Conservation (phyloP, 2,797 vertebrate genomes). For the Epinephelus awoara region DNA sequence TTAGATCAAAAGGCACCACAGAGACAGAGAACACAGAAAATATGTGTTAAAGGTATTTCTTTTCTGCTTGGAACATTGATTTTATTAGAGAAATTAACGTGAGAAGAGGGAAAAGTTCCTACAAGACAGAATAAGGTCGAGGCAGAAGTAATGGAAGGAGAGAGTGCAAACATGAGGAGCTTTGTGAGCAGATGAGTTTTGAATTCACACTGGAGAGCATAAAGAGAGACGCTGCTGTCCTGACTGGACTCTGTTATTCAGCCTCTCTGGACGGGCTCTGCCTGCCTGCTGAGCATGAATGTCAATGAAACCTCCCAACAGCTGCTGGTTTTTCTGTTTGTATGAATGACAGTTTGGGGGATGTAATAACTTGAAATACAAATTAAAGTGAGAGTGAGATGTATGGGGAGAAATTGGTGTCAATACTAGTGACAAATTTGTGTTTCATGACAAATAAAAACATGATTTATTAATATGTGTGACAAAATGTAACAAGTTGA, state of each 20-base stretch:
- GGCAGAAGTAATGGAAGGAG: constrained; percentile 2
- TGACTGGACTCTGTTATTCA: constrained; percentile 60
- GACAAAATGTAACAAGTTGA: background rate
- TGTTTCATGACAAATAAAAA: background rate
- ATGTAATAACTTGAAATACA: background rate
- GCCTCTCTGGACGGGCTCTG: constrained; percentile 31
- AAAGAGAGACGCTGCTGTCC: constrained; percentile 52
- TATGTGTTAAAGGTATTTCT: background rate
- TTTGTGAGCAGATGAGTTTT: constrained; percentile 51
- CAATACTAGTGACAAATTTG: background rate
- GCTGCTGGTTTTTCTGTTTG: constrained; percentile 43
- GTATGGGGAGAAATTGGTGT: background rate
- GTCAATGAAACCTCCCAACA: constrained; percentile 60
- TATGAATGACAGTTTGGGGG: background rate
- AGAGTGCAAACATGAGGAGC: constrained; percentile 36
- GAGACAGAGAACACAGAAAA: background rate
- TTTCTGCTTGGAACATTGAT: background rate
- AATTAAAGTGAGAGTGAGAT: background rate
- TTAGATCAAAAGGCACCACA: background rate
- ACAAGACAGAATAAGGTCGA: background rate
- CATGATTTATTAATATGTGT: background rate
- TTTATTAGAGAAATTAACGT: background rate
- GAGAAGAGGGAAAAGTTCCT: background rate
- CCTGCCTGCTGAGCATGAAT: constrained; percentile 64
- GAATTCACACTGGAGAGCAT: constrained; percentile 26